Conservation (phyloP, 64 coral and sea anemone genomes). For the Actinia equina region DNA sequence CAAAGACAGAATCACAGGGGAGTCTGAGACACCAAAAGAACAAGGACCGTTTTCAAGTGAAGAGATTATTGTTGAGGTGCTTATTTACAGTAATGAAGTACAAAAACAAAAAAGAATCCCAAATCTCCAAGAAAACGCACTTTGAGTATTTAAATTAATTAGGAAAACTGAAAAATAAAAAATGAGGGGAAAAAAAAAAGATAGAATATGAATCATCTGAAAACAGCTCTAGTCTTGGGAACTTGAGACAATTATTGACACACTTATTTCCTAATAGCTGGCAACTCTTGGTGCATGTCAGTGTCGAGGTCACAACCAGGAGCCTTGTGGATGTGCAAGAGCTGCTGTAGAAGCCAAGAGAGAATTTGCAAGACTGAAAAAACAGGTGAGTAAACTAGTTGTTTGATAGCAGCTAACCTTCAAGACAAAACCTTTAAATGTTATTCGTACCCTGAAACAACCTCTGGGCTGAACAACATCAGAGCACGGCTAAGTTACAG, state of each 20-base stretch:
- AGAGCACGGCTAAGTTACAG: too few species aligned
- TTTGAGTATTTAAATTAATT: too few species aligned
- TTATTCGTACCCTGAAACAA: too few species aligned
- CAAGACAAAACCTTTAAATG: too few species aligned
- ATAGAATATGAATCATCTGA: too few species aligned
- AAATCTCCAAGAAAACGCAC: too few species aligned
- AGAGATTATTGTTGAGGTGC: constrained; percentile 87
- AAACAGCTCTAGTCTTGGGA: too few species aligned
- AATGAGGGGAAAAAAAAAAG: too few species aligned
- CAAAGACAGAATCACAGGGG: constrained; percentile 79
- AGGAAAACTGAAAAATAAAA: too few species aligned
- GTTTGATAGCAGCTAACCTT: background rate
- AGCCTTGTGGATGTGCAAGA: constrained; percentile 82
- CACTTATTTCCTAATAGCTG: constrained; percentile 17
- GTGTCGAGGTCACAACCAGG: constrained; percentile 81
- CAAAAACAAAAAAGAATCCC: too few species aligned
- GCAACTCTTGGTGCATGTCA: constrained; percentile 91
- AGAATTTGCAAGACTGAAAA: constrained; percentile 59
- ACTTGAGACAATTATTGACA: background rate
- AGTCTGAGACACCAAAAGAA: constrained; percentile 53
- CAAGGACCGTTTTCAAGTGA: constrained; percentile 73
- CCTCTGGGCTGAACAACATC: too few species aligned
- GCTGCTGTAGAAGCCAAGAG: constrained; percentile 81
- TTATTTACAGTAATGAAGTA: too few species aligned
- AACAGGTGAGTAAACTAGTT: constrained; percentile 50